Percentiles rank a stretch among this genome's conserved stretches.
Evolutionary conservation across 1,140 invertebrate species (phyloP).

Genomic region (Tetramorium simillimum): DNA sequence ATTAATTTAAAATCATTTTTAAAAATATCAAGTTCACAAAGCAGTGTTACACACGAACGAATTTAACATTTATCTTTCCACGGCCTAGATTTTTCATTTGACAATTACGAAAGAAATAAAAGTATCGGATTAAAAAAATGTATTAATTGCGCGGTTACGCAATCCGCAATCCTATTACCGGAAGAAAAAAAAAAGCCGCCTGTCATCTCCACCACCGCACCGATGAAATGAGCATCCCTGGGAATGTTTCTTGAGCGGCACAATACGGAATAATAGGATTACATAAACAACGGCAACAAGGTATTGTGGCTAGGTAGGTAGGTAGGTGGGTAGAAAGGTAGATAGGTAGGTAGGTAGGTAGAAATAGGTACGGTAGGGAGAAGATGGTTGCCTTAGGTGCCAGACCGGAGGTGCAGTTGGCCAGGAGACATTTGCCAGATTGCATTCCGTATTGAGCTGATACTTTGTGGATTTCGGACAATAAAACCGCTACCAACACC

Average conservation of each 20-base stretch:
- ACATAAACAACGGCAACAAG: slow-evolving; percentile 85
- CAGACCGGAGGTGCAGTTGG: slow-evolving; percentile 66
- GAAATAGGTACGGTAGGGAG: background rate
- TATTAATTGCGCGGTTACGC: slow-evolving; percentile 29
- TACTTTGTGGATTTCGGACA: slow-evolving; percentile 82
- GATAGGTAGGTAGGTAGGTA: slow-evolving; percentile 54
- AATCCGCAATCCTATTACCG: slow-evolving; percentile 14
- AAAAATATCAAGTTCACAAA: background rate
- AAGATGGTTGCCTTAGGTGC: slow-evolving; percentile 46
- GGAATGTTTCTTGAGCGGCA: slow-evolving; percentile 73
- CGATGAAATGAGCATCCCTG: slow-evolving; percentile 72
- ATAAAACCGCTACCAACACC: slow-evolving; percentile 68
- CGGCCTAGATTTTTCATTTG: background rate
- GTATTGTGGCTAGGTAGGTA: slow-evolving; percentile 79
- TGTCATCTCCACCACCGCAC: slow-evolving; percentile 23
- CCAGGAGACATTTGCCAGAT: slow-evolving; percentile 80
- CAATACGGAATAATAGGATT: slow-evolving; percentile 85
- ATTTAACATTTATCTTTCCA: background rate
- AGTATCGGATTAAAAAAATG: background rate
- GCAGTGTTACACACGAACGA: background rate
- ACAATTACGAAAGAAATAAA: background rate
- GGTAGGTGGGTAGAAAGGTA: slow-evolving; percentile 60
- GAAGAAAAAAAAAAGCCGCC: background rate
- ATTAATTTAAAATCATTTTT: background rate
- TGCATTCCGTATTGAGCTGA: slow-evolving; percentile 73